Percentiles rank a stretch among this genome's conserved stretches.
Evolutionary conservation across 2,113 vertebrate species (phyloP).

Genomic region (Elephas maximus): DNA sequence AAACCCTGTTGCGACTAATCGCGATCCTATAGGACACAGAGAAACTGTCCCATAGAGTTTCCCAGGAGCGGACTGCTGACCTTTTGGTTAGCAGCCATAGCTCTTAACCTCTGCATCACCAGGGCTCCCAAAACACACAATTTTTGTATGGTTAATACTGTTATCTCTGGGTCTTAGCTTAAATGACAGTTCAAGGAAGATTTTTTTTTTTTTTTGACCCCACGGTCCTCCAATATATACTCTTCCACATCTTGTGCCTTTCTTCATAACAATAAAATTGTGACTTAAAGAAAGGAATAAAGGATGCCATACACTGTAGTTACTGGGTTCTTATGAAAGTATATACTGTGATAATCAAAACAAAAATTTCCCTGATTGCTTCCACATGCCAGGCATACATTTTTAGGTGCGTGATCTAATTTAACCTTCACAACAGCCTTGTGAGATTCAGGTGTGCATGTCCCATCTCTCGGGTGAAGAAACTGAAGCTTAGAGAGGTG

Average conservation of each 20-base stretch:
- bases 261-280: background rate
- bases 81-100: too few species aligned
- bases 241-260: background rate
- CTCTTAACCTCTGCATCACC: too few species aligned
- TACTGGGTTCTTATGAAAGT: background rate
- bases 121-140: background rate
- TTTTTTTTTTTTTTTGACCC: constrained; percentile 19
- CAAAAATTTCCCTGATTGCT: background rate
- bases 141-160: background rate
- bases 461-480: background rate
- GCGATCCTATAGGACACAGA: too few species aligned
- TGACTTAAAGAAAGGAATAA: background rate
- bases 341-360: background rate
- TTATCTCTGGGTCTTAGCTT: background rate
- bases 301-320: background rate
- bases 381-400: background rate
- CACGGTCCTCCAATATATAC: background rate
- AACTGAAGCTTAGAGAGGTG: background rate
- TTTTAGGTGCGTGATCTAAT: background rate
- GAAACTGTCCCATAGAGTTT: too few species aligned
- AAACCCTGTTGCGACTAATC: too few species aligned
- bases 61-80: too few species aligned
- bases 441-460: too few species aligned
- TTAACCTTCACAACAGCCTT: background rate
- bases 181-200: background rate